phyloP scores from a whole-genome alignment of 2,797 vertebrate species.

The Anolis apletophallus region DNA sequence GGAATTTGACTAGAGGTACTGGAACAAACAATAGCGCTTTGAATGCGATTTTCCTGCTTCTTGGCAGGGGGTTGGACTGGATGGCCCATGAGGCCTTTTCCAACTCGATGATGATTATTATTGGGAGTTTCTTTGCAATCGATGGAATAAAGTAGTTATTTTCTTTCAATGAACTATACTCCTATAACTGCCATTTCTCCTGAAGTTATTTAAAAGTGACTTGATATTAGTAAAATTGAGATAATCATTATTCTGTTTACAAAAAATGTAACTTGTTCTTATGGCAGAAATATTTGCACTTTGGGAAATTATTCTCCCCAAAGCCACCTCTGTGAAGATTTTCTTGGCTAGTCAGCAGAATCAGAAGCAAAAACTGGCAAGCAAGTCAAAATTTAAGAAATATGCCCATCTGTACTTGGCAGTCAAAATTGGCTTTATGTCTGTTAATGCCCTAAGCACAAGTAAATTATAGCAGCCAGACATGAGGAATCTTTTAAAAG shows the following conservation, averaged over 20 bases:
- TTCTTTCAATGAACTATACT: neutral
- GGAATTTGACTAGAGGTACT: conserved; percentile 35
- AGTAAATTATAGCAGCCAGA: conserved; percentile 44
- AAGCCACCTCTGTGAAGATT: too few species aligned
- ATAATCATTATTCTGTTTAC: neutral
- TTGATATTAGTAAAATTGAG: neutral
- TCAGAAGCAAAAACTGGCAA: neutral
- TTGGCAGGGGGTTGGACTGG: too few species aligned
- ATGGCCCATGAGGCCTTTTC: too few species aligned
- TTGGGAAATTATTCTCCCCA: neutral
- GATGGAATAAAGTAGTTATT: neutral
- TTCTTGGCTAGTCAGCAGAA: neutral
- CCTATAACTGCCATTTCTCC: conserved; percentile 6
- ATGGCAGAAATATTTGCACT: neutral
- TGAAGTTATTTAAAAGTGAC: neutral
- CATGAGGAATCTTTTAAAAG: too few species aligned
- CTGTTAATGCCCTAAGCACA: neutral
- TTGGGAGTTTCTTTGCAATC: neutral
- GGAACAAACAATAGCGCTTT: conserved; percentile 34
- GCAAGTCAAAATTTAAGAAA: neutral
- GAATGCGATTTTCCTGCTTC: too few species aligned
- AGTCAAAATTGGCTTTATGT: neutral
- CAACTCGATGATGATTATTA: neutral
- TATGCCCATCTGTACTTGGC: conserved; percentile 19
- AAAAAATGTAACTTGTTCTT: neutral